Base-by-base conservation (phyloP, 2,888 invertebrate species). In the Caenorhabditis parvicauda region DNA sequence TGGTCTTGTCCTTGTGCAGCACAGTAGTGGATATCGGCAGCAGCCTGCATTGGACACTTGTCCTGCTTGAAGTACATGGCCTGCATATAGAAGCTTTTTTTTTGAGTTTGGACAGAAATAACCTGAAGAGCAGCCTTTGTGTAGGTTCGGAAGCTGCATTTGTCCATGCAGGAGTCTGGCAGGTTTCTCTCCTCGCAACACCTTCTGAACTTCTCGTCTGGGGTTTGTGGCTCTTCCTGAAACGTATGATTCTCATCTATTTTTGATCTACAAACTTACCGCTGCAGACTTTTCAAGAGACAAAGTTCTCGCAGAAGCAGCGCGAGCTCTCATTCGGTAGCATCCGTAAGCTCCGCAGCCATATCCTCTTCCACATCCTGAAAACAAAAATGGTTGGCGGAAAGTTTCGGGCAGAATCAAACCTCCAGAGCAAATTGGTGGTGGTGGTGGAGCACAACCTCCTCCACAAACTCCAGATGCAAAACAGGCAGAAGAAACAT, bases 61-160 rank as follows among this genome's bases (percentile, higher is more conserved):
- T 78, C 79, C 25, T 68, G 67, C 42, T 79, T 77, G 74, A 78
- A 77, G 66, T 79, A 78, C 78, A 78, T 78, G 47, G 76, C 71
- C 73, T 73, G 46, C 39, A 70, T 58, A 14, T n/a, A 7, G 3
- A 22, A 14, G 17, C 42, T 17, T 41, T 9, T 9, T 12, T 14
- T 9, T 39, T 14, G 38, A 19, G 9, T 14, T 17, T 5, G n/a
- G 22, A 1, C n/a, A 27, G 14, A 17, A 14, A 21, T 24, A 47
- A 67, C 74, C 60, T 77, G 77, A 37, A 77, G 72, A 22, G 75
- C 68, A 21, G 73, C 61, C 17, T 76, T 68, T 37, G 74, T 77
- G 57, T 76, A 79, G 7, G 75, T 69, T 4, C 63, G 54, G 71
- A 72, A 79, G 6, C 62, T 61, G 67, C 79, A 79, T 47, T 79